These are phyloP conservation scores for Synchiropus splendidus DNA, from an alignment of 2,113 vertebrate genomes.

Conservation along the genomic window DNA sequence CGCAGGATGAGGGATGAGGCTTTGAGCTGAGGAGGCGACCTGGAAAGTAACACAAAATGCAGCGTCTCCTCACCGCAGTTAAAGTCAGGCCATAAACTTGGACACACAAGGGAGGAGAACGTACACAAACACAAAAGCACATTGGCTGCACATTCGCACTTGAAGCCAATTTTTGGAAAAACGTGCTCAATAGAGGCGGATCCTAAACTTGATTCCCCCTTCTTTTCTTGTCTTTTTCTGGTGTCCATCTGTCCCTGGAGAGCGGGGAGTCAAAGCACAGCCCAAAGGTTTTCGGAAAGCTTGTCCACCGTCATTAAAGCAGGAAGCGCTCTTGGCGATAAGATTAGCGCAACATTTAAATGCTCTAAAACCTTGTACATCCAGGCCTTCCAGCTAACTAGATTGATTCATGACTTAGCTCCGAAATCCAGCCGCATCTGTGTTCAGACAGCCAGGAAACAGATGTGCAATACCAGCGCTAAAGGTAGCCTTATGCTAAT, in stretches of 20 bases:
- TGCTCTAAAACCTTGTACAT: slow-evolving; percentile 44
- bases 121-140: slow-evolving; percentile 21
- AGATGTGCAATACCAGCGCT: too few species aligned
- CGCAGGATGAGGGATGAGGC: slow-evolving; percentile 63
- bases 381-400: slow-evolving; percentile 34
- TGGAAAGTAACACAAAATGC: slow-evolving; percentile 64
- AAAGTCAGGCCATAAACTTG: slow-evolving; percentile 41
- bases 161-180: too few species aligned
- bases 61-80: slow-evolving; percentile 56
- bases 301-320: too few species aligned
- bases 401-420: slow-evolving; percentile 48
- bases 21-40: slow-evolving; percentile 61
- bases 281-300: too few species aligned
- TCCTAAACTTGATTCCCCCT: too few species aligned
- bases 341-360: slow-evolving; percentile 39
- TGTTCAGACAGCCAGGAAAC: slow-evolving; percentile 17
- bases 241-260: too few species aligned
- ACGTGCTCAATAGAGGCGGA: too few species aligned
- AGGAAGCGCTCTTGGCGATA: slow-evolving; percentile 40
- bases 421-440: slow-evolving; percentile 25
- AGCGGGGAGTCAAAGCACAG: too few species aligned
- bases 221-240: too few species aligned
- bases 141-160: too few species aligned
- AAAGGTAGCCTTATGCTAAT: too few species aligned
- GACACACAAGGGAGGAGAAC: slow-evolving; percentile 23